Evolutionary conservation across 2,797 vertebrate species (phyloP).

Genomic region (Columba guinea): DNA sequence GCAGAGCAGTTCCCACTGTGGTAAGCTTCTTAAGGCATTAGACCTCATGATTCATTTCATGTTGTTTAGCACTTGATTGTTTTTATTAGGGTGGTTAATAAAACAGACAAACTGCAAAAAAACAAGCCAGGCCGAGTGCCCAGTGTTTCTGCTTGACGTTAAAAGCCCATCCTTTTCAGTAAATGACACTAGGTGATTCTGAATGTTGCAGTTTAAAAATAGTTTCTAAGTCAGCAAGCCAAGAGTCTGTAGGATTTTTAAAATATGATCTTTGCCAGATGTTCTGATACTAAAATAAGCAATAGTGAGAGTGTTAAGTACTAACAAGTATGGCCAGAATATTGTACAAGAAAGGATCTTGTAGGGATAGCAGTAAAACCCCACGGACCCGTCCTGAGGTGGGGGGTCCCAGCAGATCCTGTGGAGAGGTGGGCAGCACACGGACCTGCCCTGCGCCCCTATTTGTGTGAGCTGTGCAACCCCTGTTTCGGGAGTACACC

Average conservation of each 20-base stretch:
- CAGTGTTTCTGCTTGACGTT: constrained; percentile 14
- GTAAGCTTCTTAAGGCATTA: constrained; percentile 25
- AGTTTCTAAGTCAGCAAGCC: constrained; percentile 29
- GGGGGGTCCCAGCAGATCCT: background rate
- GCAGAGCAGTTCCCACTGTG: constrained; percentile 38
- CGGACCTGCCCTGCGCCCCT: background rate
- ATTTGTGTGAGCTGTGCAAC: background rate
- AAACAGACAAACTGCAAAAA: constrained; percentile 52
- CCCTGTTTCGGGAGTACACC: background rate
- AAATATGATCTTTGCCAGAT: constrained; percentile 56
- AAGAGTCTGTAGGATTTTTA: background rate
- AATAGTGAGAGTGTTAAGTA: constrained; percentile 24
- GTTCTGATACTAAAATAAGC: constrained; percentile 52
- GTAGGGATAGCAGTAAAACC: background rate
- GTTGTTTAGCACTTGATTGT: constrained; percentile 51
- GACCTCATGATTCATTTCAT: constrained; percentile 33
- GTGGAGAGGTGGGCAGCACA: background rate
- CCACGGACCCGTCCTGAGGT: background rate
- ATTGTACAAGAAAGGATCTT: background rate
- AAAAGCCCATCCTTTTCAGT: constrained; percentile 1
- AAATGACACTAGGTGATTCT: constrained; percentile 49
- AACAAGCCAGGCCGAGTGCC: background rate
- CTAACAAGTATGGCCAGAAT: background rate
- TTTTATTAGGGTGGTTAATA: constrained; percentile 45
- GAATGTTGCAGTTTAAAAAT: constrained; percentile 27